Evolutionary conservation across 35 echinoderm and acorn worm species (phyloP), one percentile per base, ranked within the genome.

Genomic region (Stichopus chloronotus): DNA sequence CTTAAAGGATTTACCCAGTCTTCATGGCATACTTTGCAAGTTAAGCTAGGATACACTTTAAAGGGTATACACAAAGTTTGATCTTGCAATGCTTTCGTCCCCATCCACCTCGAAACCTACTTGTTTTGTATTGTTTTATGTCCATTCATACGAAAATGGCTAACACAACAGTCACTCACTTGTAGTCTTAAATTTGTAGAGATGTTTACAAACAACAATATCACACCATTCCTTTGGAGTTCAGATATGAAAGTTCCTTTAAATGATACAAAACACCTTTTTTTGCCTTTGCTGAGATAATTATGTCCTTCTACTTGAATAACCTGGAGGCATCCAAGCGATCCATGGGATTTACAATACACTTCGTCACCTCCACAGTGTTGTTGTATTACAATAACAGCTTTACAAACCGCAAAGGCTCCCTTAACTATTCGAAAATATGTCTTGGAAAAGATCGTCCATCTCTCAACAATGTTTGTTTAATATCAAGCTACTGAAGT

Each of bases 341-440:
- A 65, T 65, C 61, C 61, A 11, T 65, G 61, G 61, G 61, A 83
- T 83, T 83, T 52, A 56, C 53, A 83, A 83, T 83, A 52, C 43
- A 78, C n/a, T 83, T 55, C 55, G 55, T 83, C 55, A 53, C 55
- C 52, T 55, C 55, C 19, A 83, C 53, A 56, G 13, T 83, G 8
- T 83, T 55, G 80, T 83, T 17, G 43, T 83, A 83, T 83, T 83
- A 83, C 53, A 83, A 83, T 83, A 83, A 83, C 80, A 83, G 80
- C 6, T 56, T 17, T 20, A 53, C 17, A 10, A 55, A 52, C 80
- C 80, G 52, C 80, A 43, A 83, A 55, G 52, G 25, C 17, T 52
- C 55, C 17, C 10, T 43, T 55, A 43, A 53, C 80, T 83, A 53
- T 83, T 14, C 43, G 53, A 83, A 6, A 83, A 83, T 17, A 83